Conservation (phyloP, 1,140 invertebrate species). For the Hypsibius dujardini region DNA sequence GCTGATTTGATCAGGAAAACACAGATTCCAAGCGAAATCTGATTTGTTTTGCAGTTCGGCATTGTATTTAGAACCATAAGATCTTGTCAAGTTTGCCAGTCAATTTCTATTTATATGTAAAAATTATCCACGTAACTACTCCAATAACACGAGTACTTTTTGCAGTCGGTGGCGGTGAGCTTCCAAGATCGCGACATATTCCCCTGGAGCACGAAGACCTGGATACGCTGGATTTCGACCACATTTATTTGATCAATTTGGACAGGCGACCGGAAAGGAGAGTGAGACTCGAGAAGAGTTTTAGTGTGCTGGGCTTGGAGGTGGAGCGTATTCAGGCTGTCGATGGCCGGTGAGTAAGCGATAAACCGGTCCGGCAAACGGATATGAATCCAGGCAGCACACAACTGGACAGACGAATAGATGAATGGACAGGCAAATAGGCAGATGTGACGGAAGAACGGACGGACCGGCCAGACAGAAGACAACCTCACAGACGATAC, state of each 20-base stretch:
- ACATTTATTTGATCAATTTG: slow-evolving; percentile 81
- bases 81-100: no score
- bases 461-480: no score
- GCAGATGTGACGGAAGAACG: no score
- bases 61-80: slow-evolving; percentile 22
- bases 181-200: slow-evolving; percentile 31
- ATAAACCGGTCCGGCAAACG: no score
- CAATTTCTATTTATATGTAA: background rate
- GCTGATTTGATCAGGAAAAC: no score
- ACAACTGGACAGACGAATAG: no score
- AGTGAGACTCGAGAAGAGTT: slow-evolving; percentile 53
- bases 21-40: background rate
- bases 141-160: background rate
- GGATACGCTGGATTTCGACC: slow-evolving; percentile 48
- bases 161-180: slow-evolving; percentile 22
- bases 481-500: no score
- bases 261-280: slow-evolving; percentile 55
- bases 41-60: slow-evolving; percentile 19
- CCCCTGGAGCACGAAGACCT: slow-evolving; percentile 37
- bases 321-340: slow-evolving; percentile 56
- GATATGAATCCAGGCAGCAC: no score
- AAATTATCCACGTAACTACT: slow-evolving; percentile 1
- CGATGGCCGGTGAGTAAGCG: slow-evolving; percentile 57
- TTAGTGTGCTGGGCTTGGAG: slow-evolving; percentile 59
- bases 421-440: no score